Percentiles rank a stretch among this genome's conserved stretches.
Evolutionary conservation across 2,113 vertebrate genomes (phyloP).

Genomic region (Rhinopomastus cyanomelas): DNA sequence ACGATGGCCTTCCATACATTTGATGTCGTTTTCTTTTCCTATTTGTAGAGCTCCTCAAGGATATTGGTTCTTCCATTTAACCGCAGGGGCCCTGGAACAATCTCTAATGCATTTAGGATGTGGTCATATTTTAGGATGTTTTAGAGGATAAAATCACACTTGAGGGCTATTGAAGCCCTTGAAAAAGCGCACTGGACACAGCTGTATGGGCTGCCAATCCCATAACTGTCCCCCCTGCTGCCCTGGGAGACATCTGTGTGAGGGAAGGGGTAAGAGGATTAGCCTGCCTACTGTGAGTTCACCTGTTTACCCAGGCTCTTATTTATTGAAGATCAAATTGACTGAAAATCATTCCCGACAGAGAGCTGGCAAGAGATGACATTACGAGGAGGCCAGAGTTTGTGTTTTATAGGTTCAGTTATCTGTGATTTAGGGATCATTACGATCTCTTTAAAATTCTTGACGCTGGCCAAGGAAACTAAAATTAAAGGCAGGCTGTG

Average conservation of each 20-base stretch:
- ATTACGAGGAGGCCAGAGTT: conserved; percentile 35
- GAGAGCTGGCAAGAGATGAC: conserved; percentile 38
- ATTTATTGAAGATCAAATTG: conserved; percentile 67
- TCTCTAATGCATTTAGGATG: conserved; percentile 66
- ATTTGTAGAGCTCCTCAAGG: conserved; percentile 32
- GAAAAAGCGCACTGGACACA: conserved; percentile 14
- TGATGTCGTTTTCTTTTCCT: conserved; percentile 56
- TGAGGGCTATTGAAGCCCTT: conserved; percentile 30
- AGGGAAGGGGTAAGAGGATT: conserved; percentile 39
- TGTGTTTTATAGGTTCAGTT: neutral
- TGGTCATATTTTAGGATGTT: conserved; percentile 65
- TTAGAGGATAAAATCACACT: conserved; percentile 56
- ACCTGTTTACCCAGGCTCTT: conserved; percentile 63
- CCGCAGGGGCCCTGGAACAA: conserved; percentile 28
- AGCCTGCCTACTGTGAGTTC: conserved; percentile 54
- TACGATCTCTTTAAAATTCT: conserved; percentile 54
- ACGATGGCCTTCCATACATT: neutral
- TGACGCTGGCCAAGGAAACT: conserved; percentile 1
- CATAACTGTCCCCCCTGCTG: conserved; percentile 24
- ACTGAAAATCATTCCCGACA: conserved; percentile 47
- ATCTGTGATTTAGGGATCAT: conserved; percentile 57
- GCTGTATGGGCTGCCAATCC: neutral
- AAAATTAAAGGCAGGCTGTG: conserved; percentile 53
- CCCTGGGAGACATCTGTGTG: neutral
- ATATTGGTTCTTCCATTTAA: conserved; percentile 66